Evolutionary conservation across 2,888 invertebrate genomes (phyloP), one percentile per base, ranked within the genome.

Genomic region (Anticlea derivata): DNA sequence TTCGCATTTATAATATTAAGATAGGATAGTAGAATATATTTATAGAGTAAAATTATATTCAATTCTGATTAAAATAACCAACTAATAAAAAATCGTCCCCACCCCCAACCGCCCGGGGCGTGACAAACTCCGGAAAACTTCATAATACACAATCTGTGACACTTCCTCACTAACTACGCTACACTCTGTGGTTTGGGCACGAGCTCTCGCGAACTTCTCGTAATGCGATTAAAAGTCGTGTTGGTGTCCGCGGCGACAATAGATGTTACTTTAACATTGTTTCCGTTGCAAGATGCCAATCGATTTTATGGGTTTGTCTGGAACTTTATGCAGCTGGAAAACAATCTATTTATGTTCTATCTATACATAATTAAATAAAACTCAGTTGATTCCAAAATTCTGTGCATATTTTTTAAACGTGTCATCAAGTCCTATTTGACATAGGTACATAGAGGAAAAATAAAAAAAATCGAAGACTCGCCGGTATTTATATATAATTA

Each of bases 221-320:
- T 78, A 79, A 80, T 76, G 68, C 80, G 79, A 80, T 80, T 80
- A 79, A 79, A 79, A 76, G 77, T 74, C 68, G 72, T 63, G 68
- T 69, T 63, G 64, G 66, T 69, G 65, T 65, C 70, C 65, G 55
- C 65, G 58, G 53, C 74, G 65, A 74, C 75, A 78, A 79, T 79
- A 71, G 77, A 76, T 77, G 78, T 73, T 70, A 77, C 75, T 80
- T 78, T 75, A 76, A 76, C 78, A 67, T 76, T 75, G 78, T 78
- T 77, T 77, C 63, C 65, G 64, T 68, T 65, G 44, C 50, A 48
- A 52, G 52, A 52, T 47, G 48, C 48, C 53, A 53, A 53, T 53
- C 48, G 53, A 53, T 53, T 53, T 53, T 48, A 53, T 41, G 44
- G 44, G 48, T 39, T 44, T 11, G 24, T 34, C 39, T 39, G 29